Conservation (phyloP, 2,797 vertebrate species). For the Anableps anableps region DNA sequence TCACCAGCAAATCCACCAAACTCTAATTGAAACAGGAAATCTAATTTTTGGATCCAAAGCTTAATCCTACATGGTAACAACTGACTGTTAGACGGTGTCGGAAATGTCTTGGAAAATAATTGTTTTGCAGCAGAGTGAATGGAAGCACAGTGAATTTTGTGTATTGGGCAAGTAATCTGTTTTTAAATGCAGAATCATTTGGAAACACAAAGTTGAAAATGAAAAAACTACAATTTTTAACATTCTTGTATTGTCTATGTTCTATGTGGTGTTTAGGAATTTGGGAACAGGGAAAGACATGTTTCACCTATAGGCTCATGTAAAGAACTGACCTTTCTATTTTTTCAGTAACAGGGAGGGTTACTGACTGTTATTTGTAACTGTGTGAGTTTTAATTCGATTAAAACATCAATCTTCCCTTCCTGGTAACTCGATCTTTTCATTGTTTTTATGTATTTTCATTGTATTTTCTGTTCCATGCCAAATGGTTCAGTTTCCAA, state of each 20-base stretch:
- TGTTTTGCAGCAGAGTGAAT: neutral
- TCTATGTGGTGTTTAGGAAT: neutral
- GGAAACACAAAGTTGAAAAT: neutral
- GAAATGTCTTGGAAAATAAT: neutral
- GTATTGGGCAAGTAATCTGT: neutral
- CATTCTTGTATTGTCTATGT: neutral
- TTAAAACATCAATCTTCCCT: neutral
- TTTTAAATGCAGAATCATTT: neutral
- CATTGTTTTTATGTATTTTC: no score
- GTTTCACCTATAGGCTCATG: neutral
- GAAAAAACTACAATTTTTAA: neutral
- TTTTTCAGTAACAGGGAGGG: neutral
- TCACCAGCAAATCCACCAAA: slow-evolving; percentile 42
- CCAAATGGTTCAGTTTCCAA: no score
- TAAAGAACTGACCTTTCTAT: neutral
- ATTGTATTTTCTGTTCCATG: no score
- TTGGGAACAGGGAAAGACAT: neutral
- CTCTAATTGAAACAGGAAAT: slow-evolving; percentile 34
- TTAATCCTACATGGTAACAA: neutral
- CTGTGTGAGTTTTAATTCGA: neutral
- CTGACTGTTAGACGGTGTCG: neutral
- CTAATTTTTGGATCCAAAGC: neutral
- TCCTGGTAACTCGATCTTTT: neutral
- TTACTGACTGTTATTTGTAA: neutral
- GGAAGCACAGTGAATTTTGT: neutral